Conservation (phyloP, 2,888 invertebrate species). For the Dysmachus trigonus region DNA sequence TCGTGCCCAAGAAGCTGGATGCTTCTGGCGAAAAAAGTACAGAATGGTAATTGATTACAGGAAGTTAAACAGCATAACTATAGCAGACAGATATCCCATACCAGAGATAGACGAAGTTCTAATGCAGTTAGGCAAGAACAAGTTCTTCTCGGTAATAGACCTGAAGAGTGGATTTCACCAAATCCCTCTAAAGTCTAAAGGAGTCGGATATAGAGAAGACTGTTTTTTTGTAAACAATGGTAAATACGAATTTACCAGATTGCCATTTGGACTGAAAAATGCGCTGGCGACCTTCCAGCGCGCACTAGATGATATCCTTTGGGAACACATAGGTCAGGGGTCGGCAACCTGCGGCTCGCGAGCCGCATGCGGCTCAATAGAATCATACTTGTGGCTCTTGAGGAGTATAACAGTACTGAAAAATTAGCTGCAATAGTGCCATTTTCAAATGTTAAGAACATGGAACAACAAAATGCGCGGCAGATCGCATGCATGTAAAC, state of each 20-base stretch:
- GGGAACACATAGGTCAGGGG: slow-evolving; percentile 40
- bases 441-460: too few species aligned
- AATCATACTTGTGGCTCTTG: too few species aligned
- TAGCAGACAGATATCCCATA: not conserved
- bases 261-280: slow-evolving; percentile 46
- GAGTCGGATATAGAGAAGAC: not conserved
- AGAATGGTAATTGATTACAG: slow-evolving; percentile 41
- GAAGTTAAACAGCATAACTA: slow-evolving; percentile 37
- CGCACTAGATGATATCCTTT: slow-evolving; percentile 40
- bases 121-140: slow-evolving; percentile 44
- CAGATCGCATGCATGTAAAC: too few species aligned
- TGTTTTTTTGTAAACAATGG: slow-evolving; percentile 46
- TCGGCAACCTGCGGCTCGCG: too few species aligned
- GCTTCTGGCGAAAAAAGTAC: not conserved
- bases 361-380: too few species aligned
- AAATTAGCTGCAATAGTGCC: too few species aligned
- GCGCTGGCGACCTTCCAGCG: slow-evolving; percentile 47
- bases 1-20: slow-evolving; percentile 28
- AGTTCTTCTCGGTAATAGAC: slow-evolving; percentile 15
- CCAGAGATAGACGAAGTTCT: slow-evolving; percentile 39
- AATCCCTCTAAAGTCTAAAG: not conserved
- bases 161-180: slow-evolving; percentile 39
- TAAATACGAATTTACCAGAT: slow-evolving; percentile 46
- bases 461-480: too few species aligned
- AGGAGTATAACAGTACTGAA: too few species aligned